Percentiles rank a stretch among this genome's conserved stretches.
These are phyloP conservation scores for Eupithecia pulchellata DNA, from an alignment of 2,888 invertebrate genomes.

Conservation along the genomic window DNA sequence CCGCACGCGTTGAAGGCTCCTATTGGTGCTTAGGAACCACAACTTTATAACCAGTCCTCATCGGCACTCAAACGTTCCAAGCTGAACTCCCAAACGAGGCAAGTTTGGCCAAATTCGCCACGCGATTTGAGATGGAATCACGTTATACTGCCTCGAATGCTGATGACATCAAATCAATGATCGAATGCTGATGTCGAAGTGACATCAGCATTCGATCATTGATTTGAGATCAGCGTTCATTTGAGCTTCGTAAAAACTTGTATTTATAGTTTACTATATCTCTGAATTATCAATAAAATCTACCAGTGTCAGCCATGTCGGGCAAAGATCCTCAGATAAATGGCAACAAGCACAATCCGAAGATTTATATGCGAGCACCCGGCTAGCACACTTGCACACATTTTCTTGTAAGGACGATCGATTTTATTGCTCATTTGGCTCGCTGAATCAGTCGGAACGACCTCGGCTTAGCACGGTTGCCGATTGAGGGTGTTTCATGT, in stretches of 20 bases:
- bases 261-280: neutral
- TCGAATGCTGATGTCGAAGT: no score
- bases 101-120: no score
- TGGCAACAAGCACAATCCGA: constrained; percentile 14
- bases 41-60: neutral
- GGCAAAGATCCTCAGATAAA: constrained; percentile 1
- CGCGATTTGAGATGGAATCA: no score
- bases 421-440: constrained; percentile 27
- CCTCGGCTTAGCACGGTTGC: constrained; percentile 12
- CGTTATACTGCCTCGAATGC: no score
- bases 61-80: no score
- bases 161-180: no score
- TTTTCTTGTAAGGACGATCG: constrained; percentile 9
- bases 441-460: constrained; percentile 15
- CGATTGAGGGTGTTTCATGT: neutral
- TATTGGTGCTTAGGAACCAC: neutral
- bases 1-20: neutral
- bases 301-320: neutral
- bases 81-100: neutral
- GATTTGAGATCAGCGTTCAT: neutral
- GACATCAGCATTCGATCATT: no score
- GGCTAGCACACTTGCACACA: constrained; percentile 16
- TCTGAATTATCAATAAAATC: neutral
- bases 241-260: neutral
- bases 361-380: constrained; percentile 25